A percentile compares a stretch with the other conserved stretches of the same genome.
phyloP scores from a whole-genome alignment of 2,888 invertebrate genomes.

The Drosophila parthenogenetica region DNA sequence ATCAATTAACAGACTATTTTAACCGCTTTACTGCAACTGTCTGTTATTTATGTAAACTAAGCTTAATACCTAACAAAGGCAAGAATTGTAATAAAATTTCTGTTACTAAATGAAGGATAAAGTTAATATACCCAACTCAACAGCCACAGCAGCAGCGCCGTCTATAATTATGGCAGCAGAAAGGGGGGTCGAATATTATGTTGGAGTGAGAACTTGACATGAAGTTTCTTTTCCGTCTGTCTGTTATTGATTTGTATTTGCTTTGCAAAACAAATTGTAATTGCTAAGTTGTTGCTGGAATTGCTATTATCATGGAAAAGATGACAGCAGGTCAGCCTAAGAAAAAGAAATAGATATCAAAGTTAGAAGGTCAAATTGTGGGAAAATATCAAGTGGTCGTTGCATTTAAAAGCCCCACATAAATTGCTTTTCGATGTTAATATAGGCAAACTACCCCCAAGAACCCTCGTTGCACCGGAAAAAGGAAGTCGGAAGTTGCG shows the following conservation, averaged over 20 bases:
- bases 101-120: not conserved
- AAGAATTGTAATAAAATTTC: not conserved
- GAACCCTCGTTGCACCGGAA: slow-evolving; percentile 49
- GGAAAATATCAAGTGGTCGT: not conserved
- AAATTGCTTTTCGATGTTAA: slow-evolving; percentile 42
- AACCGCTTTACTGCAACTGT: not conserved
- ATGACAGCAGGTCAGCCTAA: slow-evolving; percentile 35
- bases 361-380: slow-evolving; percentile 8
- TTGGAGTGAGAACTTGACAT: slow-evolving; percentile 23
- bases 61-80: not conserved
- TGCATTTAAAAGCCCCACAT: not conserved
- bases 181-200: slow-evolving; percentile 6
- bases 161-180: slow-evolving; percentile 65
- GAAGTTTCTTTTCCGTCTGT: slow-evolving; percentile 40
- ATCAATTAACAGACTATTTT: not conserved
- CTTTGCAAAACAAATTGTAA: slow-evolving; percentile 47
- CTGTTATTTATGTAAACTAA: not conserved
- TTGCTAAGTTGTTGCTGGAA: slow-evolving; percentile 11
- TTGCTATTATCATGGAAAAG: slow-evolving; percentile 47
- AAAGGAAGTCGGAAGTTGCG: slow-evolving; percentile 63
- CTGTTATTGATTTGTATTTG: slow-evolving; percentile 66
- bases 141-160: slow-evolving; percentile 2
- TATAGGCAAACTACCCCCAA: slow-evolving; percentile 3
- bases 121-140: slow-evolving; percentile 13
- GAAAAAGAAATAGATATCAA: not conserved